Evolutionary conservation across 2,888 invertebrate species (phyloP).

Genomic region (Tiphia femorata): DNA sequence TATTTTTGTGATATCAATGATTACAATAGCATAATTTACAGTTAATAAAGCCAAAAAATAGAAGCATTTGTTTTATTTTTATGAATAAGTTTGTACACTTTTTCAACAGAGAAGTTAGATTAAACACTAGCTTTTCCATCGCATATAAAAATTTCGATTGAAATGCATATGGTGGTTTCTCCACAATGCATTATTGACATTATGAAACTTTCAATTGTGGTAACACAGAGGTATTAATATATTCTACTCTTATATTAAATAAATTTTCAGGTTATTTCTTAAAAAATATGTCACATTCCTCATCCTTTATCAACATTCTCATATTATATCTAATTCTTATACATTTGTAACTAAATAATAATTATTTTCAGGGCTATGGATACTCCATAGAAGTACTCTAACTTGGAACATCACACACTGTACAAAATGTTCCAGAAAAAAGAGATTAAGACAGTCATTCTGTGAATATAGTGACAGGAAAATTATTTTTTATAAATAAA

Average conservation of each 20-base stretch:
- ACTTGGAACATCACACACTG: constrained; percentile 38
- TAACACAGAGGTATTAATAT: constrained; percentile 33
- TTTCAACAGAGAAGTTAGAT: constrained; percentile 55
- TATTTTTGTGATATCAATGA: too few species aligned
- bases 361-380: constrained; percentile 15
- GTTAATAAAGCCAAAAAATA: constrained; percentile 44
- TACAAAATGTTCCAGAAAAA: constrained; percentile 40
- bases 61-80: constrained; percentile 55
- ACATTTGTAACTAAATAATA: constrained; percentile 19
- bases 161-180: constrained; percentile 24
- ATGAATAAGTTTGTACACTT: constrained; percentile 61
- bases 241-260: constrained; percentile 46
- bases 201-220: constrained; percentile 27
- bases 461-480: constrained; percentile 26
- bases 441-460: constrained; percentile 39
- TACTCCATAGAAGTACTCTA: constrained; percentile 15
- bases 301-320: constrained; percentile 4
- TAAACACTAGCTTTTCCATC: constrained; percentile 37
- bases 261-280: constrained; percentile 47
- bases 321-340: constrained; percentile 19
- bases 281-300: constrained; percentile 46
- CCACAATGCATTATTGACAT: constrained; percentile 11
- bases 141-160: constrained; percentile 38
- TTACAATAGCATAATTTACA: too few species aligned
- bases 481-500: constrained; percentile 1